Base-by-base conservation (phyloP, 2,113 vertebrate species). In the Rhineura floridana region DNA sequence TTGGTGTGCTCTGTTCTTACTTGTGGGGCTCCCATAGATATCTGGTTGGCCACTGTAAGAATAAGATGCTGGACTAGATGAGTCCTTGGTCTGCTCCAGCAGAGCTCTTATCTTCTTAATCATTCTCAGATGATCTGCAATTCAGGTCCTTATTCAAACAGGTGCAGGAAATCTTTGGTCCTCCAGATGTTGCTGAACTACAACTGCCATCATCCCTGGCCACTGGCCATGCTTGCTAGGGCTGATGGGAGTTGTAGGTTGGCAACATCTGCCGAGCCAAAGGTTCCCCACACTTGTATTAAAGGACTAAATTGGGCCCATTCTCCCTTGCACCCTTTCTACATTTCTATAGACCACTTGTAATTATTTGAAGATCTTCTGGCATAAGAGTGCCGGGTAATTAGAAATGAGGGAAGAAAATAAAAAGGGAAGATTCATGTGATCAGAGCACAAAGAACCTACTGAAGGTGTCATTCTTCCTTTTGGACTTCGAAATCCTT, bases 351-450 rank as follows among this genome's bases (percentile, higher is more conserved):
- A 59, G 44, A 63, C 82, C 59, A 33, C 3, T 76, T 87, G 77
- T 91, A 91, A 80, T 89, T 79, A 86, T 93, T 94, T 93, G 85
- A 94, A 4, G 0, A 39, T 95, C 48, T 91, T 87, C 90, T 94
- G 92, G 93, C 93, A 94, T 90, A 94, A 88, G 89, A 88, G 90
- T 92, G 91, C 91, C 84, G 92, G 92, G 95, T 96, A 93, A 96
- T 95, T 95, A 94, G 91, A 93, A 85, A 83, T 25, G 62, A 88
- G 88, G 89, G 83, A 92, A 91, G 91, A 86, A 76, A 79, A 83
- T 6, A 9, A 86, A 90, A 90, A 86, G 30, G 9, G 88, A 87
- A 93, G 94, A 94, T 92, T 90, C 87, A 91, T 79, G 62, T 91
- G 90, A 91, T 86, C 78, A 0, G 3, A 92, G 86, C 91, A 94